Conservation (phyloP, 1,140 invertebrate species). For the Papilio polyxenes region DNA sequence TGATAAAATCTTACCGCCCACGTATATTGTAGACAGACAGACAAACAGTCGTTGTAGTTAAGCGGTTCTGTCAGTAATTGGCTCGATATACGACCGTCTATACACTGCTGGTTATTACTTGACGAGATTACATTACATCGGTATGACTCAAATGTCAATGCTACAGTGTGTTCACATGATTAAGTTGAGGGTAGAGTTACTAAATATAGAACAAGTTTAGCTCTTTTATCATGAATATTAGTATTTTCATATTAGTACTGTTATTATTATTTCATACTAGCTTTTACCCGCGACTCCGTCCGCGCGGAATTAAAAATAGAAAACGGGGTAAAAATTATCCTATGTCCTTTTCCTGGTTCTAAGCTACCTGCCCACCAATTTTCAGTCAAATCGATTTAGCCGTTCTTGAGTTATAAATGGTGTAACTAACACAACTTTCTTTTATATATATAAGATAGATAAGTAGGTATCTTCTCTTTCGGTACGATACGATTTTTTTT, state of each 20-base stretch:
- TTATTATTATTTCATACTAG: no score
- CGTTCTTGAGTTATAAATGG: no score
- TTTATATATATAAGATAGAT: no score
- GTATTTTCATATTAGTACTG: no score
- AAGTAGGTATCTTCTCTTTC: neutral
- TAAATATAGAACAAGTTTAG: neutral
- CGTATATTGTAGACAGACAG: slow-evolving; percentile 3
- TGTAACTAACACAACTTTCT: no score
- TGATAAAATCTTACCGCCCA: neutral
- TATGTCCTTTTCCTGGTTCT: no score
- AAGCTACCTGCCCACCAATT: no score
- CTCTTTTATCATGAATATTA: neutral
- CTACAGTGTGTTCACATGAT: slow-evolving; percentile 1
- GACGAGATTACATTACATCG: slow-evolving; percentile 11
- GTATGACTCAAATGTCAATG: slow-evolving; percentile 9
- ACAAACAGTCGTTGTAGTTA: slow-evolving; percentile 3
- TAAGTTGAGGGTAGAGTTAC: neutral
- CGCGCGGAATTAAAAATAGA: no score
- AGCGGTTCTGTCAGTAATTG: slow-evolving; percentile 1
- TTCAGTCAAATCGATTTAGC: no score
- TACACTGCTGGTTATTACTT: slow-evolving; percentile 20
- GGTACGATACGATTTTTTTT: no score
- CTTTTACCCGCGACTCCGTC: no score
- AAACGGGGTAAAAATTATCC: no score
- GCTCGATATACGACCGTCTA: neutral